A percentile compares a stretch with the other conserved stretches of the same genome.
phyloP scores from a whole-genome alignment of 2,113 vertebrate genomes.

The human region DNA sequence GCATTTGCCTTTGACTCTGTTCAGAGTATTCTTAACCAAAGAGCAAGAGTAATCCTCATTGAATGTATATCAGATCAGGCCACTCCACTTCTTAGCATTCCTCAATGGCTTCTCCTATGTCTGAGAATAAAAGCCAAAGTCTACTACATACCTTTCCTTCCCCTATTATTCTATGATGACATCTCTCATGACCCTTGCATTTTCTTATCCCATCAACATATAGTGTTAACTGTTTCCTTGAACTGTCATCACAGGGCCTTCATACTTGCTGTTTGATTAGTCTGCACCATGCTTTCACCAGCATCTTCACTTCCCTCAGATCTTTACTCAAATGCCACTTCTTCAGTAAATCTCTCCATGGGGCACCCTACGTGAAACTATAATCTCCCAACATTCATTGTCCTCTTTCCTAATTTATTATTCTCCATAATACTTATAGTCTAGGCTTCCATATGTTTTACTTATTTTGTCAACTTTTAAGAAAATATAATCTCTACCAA shows the following conservation, averaged over 20 bases:
- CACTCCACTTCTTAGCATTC: background rate
- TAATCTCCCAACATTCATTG: background rate
- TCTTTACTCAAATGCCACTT: background rate
- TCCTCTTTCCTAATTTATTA: background rate
- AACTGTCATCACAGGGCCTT: background rate
- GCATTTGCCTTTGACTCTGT: background rate
- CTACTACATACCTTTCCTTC: background rate
- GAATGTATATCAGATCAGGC: background rate
- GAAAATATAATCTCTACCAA: background rate
- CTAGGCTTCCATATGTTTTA: background rate
- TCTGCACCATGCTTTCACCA: background rate
- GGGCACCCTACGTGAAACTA: background rate
- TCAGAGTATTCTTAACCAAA: background rate
- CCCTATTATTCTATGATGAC: background rate
- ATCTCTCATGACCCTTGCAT: background rate
- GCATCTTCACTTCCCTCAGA: background rate
- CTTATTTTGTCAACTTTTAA: background rate
- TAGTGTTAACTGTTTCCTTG: background rate
- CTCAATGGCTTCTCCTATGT: background rate
- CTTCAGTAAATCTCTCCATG: background rate
- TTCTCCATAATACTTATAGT: background rate
- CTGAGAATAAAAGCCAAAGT: background rate
- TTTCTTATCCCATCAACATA: background rate
- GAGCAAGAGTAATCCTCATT: background rate
- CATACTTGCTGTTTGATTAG: background rate